A percentile compares a stretch with the other conserved stretches of the same genome.
These are phyloP conservation scores for Ceratina calcarata DNA, from an alignment of 1,140 invertebrate genomes.

Conservation along the genomic window DNA sequence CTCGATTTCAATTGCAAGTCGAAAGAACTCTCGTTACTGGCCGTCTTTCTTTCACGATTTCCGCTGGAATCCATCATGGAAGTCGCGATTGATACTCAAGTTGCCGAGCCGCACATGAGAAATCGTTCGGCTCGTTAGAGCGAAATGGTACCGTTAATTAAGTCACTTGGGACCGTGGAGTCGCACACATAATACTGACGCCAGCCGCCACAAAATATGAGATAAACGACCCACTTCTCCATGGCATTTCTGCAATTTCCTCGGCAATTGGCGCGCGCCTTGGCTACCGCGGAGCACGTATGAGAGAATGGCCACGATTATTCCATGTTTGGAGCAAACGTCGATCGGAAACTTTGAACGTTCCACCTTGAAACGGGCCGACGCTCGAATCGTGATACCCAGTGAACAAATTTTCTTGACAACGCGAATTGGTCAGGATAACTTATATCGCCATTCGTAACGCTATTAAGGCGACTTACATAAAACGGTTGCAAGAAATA, in stretches of 20 bases:
- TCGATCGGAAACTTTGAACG: not conserved
- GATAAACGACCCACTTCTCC: constrained; percentile 64
- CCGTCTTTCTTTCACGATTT: not conserved
- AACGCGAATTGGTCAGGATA: not conserved
- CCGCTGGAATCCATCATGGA: not conserved
- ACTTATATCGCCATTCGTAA: not conserved
- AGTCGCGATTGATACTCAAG: not conserved
- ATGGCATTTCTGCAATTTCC: constrained; percentile 57
- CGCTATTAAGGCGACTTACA: not conserved
- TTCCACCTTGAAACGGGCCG: not conserved
- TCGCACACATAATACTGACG: constrained; percentile 30
- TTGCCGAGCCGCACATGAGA: too few relatives aligned
- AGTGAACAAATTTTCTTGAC: constrained; percentile 22
- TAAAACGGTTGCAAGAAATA: not conserved
- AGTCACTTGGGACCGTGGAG: constrained; percentile 10
- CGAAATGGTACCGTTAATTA: constrained; percentile 32
- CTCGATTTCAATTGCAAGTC: not conserved
- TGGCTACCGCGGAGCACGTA: not conserved
- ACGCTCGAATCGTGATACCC: not conserved
- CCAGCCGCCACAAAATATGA: constrained; percentile 4
- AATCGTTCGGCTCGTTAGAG: constrained; percentile 4
- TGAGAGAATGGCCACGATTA: constrained; percentile 41
- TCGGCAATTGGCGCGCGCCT: constrained; percentile 42
- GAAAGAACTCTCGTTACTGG: not conserved
- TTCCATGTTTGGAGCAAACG: constrained; percentile 33